A percentile compares a stretch with the other conserved stretches of the same genome.
These are phyloP conservation scores for Melieria omissa DNA, from an alignment of 2,888 invertebrate species.

Conservation along the genomic window DNA sequence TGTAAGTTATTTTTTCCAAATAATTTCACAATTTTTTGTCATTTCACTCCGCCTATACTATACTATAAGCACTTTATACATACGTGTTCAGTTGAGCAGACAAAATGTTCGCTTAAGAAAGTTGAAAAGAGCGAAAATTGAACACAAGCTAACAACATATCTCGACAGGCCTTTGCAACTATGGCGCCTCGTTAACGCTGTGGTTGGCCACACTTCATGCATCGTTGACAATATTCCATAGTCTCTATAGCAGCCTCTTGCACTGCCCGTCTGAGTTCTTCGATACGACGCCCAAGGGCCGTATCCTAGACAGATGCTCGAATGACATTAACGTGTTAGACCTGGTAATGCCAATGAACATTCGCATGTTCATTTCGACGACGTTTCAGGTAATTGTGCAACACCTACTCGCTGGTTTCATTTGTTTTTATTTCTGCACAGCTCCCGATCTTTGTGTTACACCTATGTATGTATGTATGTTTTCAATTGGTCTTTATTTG, in stretches of 20 bases:
- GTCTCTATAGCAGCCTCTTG: conserved; percentile 69
- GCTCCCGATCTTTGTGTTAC: not conserved
- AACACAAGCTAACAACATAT: too few relatives aligned
- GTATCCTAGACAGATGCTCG: conserved; percentile 74
- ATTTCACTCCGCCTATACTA: too few relatives aligned
- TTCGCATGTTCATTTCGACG: conserved; percentile 61
- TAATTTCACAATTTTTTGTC: too few relatives aligned
- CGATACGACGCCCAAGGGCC: conserved; percentile 75
- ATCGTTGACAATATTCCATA: conserved; percentile 57
- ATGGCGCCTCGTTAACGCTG: conserved; percentile 60
- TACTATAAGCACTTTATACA: too few relatives aligned
- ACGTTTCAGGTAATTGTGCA: conserved; percentile 61
- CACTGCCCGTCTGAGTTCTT: conserved; percentile 72
- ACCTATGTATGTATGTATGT: too few relatives aligned
- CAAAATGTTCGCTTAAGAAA: too few relatives aligned
- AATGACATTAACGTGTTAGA: conserved; percentile 72
- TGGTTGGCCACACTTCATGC: conserved; percentile 59
- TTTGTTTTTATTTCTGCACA: not conserved
- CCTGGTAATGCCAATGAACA: conserved; percentile 68
- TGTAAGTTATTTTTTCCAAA: conserved; percentile 26
- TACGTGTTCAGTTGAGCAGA: too few relatives aligned
- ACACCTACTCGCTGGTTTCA: not conserved
- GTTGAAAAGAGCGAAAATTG: too few relatives aligned
- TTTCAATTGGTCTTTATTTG: not conserved
- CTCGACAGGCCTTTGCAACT: conserved; percentile 57